phyloP scores from a whole-genome alignment of 2,888 invertebrate species.

The Cinara cedri region DNA sequence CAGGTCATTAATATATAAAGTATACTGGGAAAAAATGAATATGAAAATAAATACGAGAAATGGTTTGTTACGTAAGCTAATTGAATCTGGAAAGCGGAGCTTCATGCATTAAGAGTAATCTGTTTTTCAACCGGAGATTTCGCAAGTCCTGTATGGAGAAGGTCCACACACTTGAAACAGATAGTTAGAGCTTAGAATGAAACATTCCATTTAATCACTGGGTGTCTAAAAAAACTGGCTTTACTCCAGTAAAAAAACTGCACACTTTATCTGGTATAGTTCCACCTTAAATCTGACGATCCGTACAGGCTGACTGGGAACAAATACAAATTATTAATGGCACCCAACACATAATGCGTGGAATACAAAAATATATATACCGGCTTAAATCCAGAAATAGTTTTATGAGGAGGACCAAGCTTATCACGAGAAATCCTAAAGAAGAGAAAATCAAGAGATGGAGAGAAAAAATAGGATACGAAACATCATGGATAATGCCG shows the following conservation, averaged over 20 bases:
- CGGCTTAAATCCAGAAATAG: slow-evolving; percentile 14
- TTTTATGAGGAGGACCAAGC: slow-evolving; percentile 5
- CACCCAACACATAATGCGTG: slow-evolving; percentile 6
- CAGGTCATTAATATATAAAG: no score
- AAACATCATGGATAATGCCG: slow-evolving; percentile 8
- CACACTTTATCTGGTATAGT: not conserved
- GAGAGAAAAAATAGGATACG: not conserved
- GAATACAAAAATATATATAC: not conserved
- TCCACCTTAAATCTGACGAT: not conserved
- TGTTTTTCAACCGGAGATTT: not conserved
- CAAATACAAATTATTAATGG: not conserved
- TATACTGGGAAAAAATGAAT: no score
- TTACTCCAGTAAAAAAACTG: not conserved
- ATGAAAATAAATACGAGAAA: no score
- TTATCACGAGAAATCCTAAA: not conserved
- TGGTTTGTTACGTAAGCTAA: no score
- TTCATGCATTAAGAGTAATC: no score
- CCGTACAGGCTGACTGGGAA: slow-evolving; percentile 1
- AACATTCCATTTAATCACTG: not conserved
- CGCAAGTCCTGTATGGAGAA: not conserved
- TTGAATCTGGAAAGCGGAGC: no score
- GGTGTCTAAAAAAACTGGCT: slow-evolving; percentile 8
- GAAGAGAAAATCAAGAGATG: slow-evolving; percentile 3
- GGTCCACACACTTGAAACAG: not conserved
- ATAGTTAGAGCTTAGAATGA: not conserved